Evolutionary conservation across 2,797 vertebrate genomes (phyloP), one percentile per base, ranked within the genome.

Genomic region (Alauda arvensis): DNA sequence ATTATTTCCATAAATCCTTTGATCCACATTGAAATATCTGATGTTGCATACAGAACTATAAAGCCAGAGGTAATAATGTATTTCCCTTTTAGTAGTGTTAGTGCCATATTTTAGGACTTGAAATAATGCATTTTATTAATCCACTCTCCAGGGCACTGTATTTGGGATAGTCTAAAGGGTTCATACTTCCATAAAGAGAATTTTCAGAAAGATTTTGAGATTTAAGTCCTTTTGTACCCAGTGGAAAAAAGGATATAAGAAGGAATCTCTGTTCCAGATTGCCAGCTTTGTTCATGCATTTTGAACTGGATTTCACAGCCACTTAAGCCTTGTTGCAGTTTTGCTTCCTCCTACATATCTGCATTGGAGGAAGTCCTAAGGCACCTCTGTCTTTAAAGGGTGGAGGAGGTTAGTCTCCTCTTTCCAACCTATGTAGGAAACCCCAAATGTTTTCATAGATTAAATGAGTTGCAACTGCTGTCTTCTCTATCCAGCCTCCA

Each of bases 1-100:
- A 68, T 87, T 84, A 82, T 85, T 84, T 93, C 33, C 33, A 90
- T 90, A 85, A 90, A 82, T 91, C 37, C 71, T 88, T 92, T 85
- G 49, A 81, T 84, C 48, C 56, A 74, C 68, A 53, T 21, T 63
- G 29, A 92, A 66, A 78, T 83, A 88, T n/a, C 23, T 71, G 57
- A 57, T 40, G 33, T 24, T 56, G 26, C 37, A 60, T 39, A 74
- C 17, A 79, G 31, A 84, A 68, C 42, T 72, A 55, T 34, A 91
- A 92, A 92, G 62, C 16, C 34, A 63, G 25, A 87, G 57, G 18
- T 48, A 70, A 69, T 56, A 70, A 61, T 60, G 9, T 24, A 23
- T 69, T 65, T 68, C 18, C 6, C 5, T 42, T 12, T n/a, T 37
- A 68, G 12, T 28, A 46, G 6, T 34, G 39, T 6, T 60, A 34